Base-by-base conservation (phyloP, 2,888 invertebrate species). In the Dryomyza anilis region DNA sequence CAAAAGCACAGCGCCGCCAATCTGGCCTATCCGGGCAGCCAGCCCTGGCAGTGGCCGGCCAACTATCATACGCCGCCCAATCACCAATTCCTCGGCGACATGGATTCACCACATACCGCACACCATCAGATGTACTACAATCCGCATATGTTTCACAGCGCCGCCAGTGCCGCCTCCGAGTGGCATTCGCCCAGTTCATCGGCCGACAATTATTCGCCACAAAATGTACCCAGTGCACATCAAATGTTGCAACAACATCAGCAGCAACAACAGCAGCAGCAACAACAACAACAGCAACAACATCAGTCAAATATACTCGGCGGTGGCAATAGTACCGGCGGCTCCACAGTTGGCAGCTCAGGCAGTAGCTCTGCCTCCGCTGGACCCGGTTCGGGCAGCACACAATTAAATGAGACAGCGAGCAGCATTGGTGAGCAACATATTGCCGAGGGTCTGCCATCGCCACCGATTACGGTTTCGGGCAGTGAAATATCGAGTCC, bases 401-500 rank as follows among this genome's bases (percentile, higher is more conserved):
- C 79, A 21, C 74, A 76, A 43, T 57, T 79, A 8, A 79, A 76
- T 64, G 79, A 78, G 61, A 74, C 75, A 3, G 72, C 70, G 39
- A 73, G 71, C 67, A 77, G 73, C 64, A 69, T 74, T 48, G 76
- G 76, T 23, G 73, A 74, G 23, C 77, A 73, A 36, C 77, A 78
- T 61, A 77, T 77, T 64, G 72, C 78, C 64, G 81, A 82, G 71
- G 76, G 82, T 59, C 73, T 86, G 69, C 86, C 88, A 23, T 87
- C 88, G 67, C 89, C 89, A 3, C 85, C 88, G 46, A 86, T 86
- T 50, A 88, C 80, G 0, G 80, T 81, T 5, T 81, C 82, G 62
- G 87, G 87, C 23, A 88, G 88, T 76, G 88, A 88, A 72, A 84
- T 88, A 72, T 87, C 87, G 57, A 88, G 88, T 72, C 88, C 89